Percentiles rank a stretch among this genome's conserved stretches.
phyloP scores from a whole-genome alignment of 2,888 invertebrate species.

The Tricholauxania praeusta region DNA sequence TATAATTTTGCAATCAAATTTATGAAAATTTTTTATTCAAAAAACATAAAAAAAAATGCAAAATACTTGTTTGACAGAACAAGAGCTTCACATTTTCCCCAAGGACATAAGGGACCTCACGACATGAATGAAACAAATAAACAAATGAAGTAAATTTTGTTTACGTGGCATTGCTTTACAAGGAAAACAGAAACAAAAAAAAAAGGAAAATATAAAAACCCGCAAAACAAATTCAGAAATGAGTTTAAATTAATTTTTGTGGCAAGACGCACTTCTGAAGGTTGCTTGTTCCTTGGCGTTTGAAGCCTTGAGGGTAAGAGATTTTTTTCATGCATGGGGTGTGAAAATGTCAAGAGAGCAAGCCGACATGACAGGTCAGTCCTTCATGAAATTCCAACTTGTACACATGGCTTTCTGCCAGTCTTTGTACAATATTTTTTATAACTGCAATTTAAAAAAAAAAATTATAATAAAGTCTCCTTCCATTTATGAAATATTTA shows the following conservation, averaged over 20 bases:
- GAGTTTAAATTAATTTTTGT: conserved; percentile 28
- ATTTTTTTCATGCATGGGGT: conserved; percentile 7
- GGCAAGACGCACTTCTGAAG: conserved; percentile 21
- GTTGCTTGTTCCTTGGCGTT: neutral
- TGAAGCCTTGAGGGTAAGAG: neutral
- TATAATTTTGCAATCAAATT: conserved; percentile 23
- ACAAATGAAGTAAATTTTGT: conserved; percentile 44
- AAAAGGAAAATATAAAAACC: conserved; percentile 22
- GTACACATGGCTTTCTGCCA: no score
- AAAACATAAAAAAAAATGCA: neutral
- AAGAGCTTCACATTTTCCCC: conserved; percentile 14
- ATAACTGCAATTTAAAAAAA: neutral
- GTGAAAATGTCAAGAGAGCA: conserved; percentile 30
- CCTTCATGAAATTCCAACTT: neutral
- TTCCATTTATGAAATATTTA: conserved; percentile 6
- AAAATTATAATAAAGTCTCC: neutral
- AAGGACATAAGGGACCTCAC: conserved; percentile 21
- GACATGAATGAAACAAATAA: conserved; percentile 34
- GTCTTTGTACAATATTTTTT: no score
- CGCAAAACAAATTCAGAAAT: conserved; percentile 28
- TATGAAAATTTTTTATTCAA: conserved; percentile 6
- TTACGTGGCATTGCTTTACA: conserved; percentile 47
- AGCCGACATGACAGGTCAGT: conserved; percentile 26
- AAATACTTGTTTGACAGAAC: conserved; percentile 26
- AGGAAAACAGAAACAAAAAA: conserved; percentile 17